Evolutionary conservation across 2,113 vertebrate species (phyloP).

Genomic region (Elanoides forficatus): DNA sequence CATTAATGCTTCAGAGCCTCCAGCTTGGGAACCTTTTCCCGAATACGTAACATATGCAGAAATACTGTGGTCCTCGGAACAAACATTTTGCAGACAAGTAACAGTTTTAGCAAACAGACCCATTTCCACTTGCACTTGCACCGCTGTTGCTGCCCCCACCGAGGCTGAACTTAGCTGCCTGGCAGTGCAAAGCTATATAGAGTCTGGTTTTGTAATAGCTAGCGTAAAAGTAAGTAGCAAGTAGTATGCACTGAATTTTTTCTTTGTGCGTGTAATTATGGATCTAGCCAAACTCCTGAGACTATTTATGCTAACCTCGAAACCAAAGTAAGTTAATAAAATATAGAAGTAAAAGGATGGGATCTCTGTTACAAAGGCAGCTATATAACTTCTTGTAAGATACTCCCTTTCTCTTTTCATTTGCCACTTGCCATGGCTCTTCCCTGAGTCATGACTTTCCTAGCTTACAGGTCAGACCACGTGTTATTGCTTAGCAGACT

Average conservation of each 20-base stretch:
- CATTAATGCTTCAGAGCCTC: neutral
- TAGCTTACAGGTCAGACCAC: neutral
- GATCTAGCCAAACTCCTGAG: neutral
- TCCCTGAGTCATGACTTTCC: neutral
- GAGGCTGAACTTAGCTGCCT: neutral
- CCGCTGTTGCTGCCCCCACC: neutral
- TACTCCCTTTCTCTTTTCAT: neutral
- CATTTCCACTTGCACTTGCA: constrained; percentile 21
- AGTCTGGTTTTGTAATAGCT: neutral
- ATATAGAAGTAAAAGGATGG: neutral
- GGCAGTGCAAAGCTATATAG: neutral
- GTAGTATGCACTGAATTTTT: neutral
- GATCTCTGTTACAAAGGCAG: neutral
- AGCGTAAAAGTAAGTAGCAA: neutral
- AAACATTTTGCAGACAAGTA: neutral
- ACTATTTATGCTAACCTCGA: neutral
- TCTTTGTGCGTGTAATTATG: neutral
- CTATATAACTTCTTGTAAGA: neutral
- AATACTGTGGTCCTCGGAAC: neutral
- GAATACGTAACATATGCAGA: neutral
- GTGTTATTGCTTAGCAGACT: neutral
- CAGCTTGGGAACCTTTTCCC: neutral
- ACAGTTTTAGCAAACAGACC: neutral
- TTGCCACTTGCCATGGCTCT: neutral
- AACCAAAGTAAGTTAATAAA: neutral